Percentiles rank a stretch among this genome's conserved stretches.
Evolutionary conservation across 2,888 invertebrate genomes (phyloP).

Genomic region (Piscicola geometra): DNA sequence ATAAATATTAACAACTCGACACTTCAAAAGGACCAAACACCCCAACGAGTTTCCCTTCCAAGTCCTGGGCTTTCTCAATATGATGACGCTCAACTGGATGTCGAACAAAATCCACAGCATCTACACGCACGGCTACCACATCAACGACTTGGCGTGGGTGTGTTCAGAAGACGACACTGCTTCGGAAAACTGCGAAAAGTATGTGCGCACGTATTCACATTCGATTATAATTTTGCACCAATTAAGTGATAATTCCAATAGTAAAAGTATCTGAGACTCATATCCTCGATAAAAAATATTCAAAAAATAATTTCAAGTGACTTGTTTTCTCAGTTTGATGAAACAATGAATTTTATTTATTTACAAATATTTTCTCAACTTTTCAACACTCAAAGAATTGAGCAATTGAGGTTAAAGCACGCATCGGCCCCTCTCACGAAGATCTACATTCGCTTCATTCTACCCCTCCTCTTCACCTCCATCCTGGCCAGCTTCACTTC

Average conservation of each 20-base stretch:
- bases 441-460: background rate
- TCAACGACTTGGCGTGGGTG: slow-evolving; percentile 54
- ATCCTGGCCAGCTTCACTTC: background rate
- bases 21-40: too few species aligned
- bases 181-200: slow-evolving; percentile 60
- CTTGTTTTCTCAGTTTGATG: too few species aligned
- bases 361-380: background rate
- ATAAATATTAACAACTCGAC: too few species aligned
- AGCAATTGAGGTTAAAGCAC: background rate
- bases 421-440: background rate
- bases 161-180: slow-evolving; percentile 59
- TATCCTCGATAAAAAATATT: too few species aligned
- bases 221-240: too few species aligned
- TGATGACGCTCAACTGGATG: slow-evolving; percentile 60
- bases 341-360: slow-evolving; percentile 10
- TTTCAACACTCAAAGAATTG: background rate
- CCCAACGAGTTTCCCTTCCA: slow-evolving; percentile 54
- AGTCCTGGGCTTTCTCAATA: slow-evolving; percentile 59
- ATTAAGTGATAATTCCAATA: too few species aligned
- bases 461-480: background rate
- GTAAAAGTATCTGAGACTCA: too few species aligned
- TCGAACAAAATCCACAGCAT: slow-evolving; percentile 59
- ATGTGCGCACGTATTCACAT: too few species aligned
- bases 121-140: slow-evolving; percentile 56
- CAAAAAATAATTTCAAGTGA: too few species aligned